Base-by-base conservation (phyloP, 1,140 invertebrate genomes). In the Sitobion miscanthi region DNA sequence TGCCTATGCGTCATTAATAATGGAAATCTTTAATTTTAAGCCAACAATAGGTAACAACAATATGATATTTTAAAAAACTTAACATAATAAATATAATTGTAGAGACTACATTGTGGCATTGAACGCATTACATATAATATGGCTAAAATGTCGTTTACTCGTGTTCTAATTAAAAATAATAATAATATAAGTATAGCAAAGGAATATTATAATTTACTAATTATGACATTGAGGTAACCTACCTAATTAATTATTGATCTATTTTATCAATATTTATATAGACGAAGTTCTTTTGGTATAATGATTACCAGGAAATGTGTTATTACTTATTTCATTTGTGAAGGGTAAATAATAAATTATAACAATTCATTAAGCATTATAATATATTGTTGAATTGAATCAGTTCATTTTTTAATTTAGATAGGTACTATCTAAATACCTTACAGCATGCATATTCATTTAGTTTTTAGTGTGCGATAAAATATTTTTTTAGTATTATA, bases 171-270 rank as follows among this genome's bases (percentile, higher is more conserved):
- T 5, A n/a, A 69, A 69, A n/a, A 69, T 14, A 77, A n/a, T 9
- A 62, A 62, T 11, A 69, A 14, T 30, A 52, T 5, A n/a, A 77
- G n/a, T n/a, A 35, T 35, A n/a, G 30, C 5, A 49, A 49, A 88
- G 52, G 17, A 47, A 88, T 88, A 88, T 49, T 88, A 30, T n/a
- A 35, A 88, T 2, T 38, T 38, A 38, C 42, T 83, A 83, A 47
- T 86, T 38, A 88, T 88, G 87, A 88, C 87, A 88, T 88, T 88
- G 87, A 54, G 49, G 47, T 88, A 88, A 88, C 87, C 87, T 88
- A 88, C 30, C n/a, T 88, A 52, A 88, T 52, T 52, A 52, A 88
- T 86, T 45, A 52, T 49, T 49, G 4, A 88, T 52, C 21, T 7
- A 38, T 35, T 35, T 88, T 88, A 88, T 88, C 47, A 49, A 52